Evolutionary conservation across 2,797 vertebrate species (phyloP).

Genomic region (Poeciliopsis presidionis): DNA sequence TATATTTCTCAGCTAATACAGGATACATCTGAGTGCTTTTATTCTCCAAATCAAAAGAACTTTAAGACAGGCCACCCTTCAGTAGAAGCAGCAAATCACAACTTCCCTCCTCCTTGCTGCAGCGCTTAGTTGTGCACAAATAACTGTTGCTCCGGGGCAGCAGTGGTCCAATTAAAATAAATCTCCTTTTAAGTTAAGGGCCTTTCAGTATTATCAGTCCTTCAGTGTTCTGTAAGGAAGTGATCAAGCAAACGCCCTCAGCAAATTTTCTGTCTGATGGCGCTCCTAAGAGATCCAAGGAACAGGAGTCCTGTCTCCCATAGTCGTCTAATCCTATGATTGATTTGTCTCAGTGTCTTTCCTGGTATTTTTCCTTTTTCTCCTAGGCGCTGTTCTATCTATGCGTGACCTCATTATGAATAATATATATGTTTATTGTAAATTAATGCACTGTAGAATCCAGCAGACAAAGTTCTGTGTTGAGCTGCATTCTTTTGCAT

Average conservation of each 20-base stretch:
- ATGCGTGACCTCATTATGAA: background rate
- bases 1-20: slow-evolving; percentile 17
- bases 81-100: slow-evolving; percentile 30
- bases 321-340: slow-evolving; percentile 19
- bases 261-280: slow-evolving; percentile 44
- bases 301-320: slow-evolving; percentile 55
- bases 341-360: slow-evolving; percentile 8
- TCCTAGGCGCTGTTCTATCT: background rate
- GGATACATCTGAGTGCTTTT: slow-evolving; percentile 31
- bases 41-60: slow-evolving; percentile 38
- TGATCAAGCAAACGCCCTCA: slow-evolving; percentile 14
- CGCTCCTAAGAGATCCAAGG: slow-evolving; percentile 44
- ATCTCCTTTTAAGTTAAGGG: slow-evolving; percentile 30
- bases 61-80: slow-evolving; percentile 26
- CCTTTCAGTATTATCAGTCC: slow-evolving; percentile 17
- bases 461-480: background rate
- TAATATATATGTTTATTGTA: background rate
- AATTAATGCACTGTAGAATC: background rate
- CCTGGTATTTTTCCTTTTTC: slow-evolving; percentile 19
- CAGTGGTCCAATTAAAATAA: slow-evolving; percentile 40
- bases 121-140: slow-evolving; percentile 20
- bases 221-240: slow-evolving; percentile 23
- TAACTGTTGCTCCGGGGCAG: slow-evolving; percentile 9
- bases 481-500: background rate
- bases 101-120: slow-evolving; percentile 19